These are phyloP conservation scores for Arge pagana DNA, from an alignment of 2,888 invertebrate genomes.

Conservation along the genomic window DNA sequence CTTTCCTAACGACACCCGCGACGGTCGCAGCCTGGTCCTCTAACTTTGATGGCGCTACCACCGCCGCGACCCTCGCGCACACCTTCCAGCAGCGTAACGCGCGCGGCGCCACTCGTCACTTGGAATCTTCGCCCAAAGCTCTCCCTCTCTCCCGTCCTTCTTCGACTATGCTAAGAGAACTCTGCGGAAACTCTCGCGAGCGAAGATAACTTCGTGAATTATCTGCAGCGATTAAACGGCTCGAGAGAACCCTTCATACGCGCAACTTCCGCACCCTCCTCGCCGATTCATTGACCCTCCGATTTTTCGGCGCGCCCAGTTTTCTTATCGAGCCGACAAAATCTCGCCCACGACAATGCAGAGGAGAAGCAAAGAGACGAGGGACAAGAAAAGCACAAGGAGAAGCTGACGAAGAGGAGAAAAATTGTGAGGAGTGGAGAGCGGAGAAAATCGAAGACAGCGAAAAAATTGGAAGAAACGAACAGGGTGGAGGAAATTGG, in stretches of 20 bases:
- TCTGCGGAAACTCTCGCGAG: slow-evolving; percentile 1
- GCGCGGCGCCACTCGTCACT: not conserved
- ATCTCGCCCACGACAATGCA: not conserved
- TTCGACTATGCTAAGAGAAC: too few relatives aligned
- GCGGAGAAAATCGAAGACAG: too few relatives aligned
- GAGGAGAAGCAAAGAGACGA: too few relatives aligned
- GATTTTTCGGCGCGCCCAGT: not conserved
- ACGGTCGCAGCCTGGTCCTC: not conserved
- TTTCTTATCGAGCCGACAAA: too few relatives aligned
- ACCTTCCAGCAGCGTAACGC: not conserved
- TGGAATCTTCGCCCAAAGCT: too few relatives aligned
- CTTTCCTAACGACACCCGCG: slow-evolving; percentile 18
- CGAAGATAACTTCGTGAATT: slow-evolving; percentile 12
- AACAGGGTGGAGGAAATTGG: not conserved
- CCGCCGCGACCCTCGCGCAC: not conserved
- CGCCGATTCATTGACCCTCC: not conserved
- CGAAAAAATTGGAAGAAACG: not conserved
- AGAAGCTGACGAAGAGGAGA: too few relatives aligned
- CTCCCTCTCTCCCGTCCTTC: too few relatives aligned
- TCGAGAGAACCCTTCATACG: not conserved
- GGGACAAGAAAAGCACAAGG: too few relatives aligned
- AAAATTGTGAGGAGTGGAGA: too few relatives aligned
- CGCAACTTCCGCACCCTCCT: not conserved
- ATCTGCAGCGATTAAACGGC: slow-evolving; percentile 13
- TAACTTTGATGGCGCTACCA: slow-evolving; percentile 12